Evolutionary conservation across 2,797 vertebrate genomes (phyloP).

Genomic region (Oreonectes daqikongensis): DNA sequence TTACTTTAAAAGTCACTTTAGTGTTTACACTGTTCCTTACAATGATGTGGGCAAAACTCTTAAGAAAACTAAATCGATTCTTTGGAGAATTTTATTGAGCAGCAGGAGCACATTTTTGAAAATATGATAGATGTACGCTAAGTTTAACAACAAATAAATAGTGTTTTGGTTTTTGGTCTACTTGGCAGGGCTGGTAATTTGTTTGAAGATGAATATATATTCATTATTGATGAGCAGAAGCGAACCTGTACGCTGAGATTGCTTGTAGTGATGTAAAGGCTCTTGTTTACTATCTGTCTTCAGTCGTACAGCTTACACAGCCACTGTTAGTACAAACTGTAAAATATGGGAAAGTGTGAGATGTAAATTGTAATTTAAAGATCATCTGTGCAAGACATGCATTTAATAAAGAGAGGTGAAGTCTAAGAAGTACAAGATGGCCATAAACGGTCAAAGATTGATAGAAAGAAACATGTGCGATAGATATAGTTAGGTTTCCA

Average conservation of each 20-base stretch:
- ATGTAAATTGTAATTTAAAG: not conserved
- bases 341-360: not conserved
- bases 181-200: not conserved
- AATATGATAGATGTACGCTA: not conserved
- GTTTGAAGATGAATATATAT: not conserved
- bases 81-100: too few species aligned
- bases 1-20: not conserved
- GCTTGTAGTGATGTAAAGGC: not conserved
- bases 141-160: not conserved
- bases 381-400: constrained; percentile 57
- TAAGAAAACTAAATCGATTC: too few species aligned
- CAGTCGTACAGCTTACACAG: not conserved
- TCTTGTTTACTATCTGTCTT: not conserved
- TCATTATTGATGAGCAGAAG: not conserved
- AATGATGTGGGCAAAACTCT: too few species aligned
- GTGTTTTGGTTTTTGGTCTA: not conserved
- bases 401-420: constrained; percentile 56
- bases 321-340: not conserved
- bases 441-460: constrained; percentile 68
- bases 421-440: constrained; percentile 62
- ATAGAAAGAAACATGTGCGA: constrained; percentile 71
- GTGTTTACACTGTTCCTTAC: too few species aligned
- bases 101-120: too few species aligned
- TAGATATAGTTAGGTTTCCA: constrained; percentile 70
- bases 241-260: not conserved